A percentile compares a stretch with the other conserved stretches of the same genome.
These are phyloP conservation scores for Xenentodon cancila DNA, from an alignment of 2,797 vertebrate species.

Conservation along the genomic window DNA sequence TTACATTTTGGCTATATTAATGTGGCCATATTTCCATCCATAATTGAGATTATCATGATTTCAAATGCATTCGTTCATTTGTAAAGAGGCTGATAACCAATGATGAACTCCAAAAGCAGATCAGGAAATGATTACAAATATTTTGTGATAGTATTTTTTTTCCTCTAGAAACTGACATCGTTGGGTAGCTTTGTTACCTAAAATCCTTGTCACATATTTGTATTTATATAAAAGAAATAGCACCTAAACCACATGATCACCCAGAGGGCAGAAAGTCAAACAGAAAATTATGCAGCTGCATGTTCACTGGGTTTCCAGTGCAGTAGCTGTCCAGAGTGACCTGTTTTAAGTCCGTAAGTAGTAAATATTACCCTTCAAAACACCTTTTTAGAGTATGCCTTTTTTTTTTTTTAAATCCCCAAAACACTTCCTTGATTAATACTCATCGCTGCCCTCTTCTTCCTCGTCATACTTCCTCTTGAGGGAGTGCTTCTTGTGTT, in stretches of 20 bases:
- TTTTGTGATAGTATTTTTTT: too few relatives aligned
- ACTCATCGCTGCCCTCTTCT: conserved; percentile 75
- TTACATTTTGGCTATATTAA: conserved; percentile 8
- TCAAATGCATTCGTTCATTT: too few relatives aligned
- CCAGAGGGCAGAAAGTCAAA: background rate
- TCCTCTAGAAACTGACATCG: too few relatives aligned
- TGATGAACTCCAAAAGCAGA: conserved; percentile 9
- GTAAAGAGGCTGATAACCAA: background rate
- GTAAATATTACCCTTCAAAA: conserved; percentile 5
- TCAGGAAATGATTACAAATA: background rate
- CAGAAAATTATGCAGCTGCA: background rate
- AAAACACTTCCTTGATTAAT: conserved; percentile 40
- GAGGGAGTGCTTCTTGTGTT: conserved; percentile 73
- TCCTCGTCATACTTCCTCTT: conserved; percentile 76
- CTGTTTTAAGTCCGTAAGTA: background rate
- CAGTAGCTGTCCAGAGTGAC: background rate
- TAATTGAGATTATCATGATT: background rate
- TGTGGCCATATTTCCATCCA: conserved; percentile 1
- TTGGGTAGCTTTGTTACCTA: too few relatives aligned
- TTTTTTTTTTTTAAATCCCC: background rate
- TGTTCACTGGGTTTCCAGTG: background rate
- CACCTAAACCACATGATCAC: background rate
- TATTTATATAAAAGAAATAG: too few relatives aligned
- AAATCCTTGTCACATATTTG: too few relatives aligned
- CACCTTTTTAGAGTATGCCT: background rate